Percentiles rank a stretch among this genome's conserved stretches.
Conservation (phyloP, 2,113 vertebrate genomes). For the Anoplopoma fimbria region DNA sequence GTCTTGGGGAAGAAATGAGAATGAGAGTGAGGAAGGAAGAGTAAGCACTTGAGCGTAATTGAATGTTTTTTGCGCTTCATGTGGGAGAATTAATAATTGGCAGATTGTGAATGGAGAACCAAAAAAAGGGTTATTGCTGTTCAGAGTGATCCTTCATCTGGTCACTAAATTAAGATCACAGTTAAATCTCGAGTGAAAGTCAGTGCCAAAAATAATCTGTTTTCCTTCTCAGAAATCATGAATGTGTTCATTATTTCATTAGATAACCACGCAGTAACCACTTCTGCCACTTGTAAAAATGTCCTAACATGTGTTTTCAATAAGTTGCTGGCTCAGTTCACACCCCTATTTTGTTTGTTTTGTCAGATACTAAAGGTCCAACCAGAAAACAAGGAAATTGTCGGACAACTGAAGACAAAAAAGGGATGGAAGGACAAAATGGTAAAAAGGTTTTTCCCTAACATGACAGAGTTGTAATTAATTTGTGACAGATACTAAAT, state of each 20-base stretch:
- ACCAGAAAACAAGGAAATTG: constrained; percentile 57
- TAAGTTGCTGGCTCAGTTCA: background rate
- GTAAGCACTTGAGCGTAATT: constrained; percentile 9
- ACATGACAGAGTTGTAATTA: background rate
- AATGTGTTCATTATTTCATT: constrained; percentile 33
- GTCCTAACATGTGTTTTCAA: constrained; percentile 4
- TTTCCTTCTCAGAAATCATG: constrained; percentile 4
- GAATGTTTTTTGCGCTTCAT: constrained; percentile 28
- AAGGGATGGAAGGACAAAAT: constrained; percentile 87
- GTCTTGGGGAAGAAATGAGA: constrained; percentile 17
- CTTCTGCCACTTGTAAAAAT: constrained; percentile 39
- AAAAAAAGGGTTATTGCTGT: constrained; percentile 27
- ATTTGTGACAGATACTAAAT: constrained; percentile 1
- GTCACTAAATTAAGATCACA: constrained; percentile 36
- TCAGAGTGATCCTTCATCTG: constrained; percentile 24
- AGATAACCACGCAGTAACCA: constrained; percentile 15
- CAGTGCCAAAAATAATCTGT: constrained; percentile 12
- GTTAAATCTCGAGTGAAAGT: constrained; percentile 39
- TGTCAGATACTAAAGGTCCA: constrained; percentile 50
- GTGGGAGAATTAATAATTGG: constrained; percentile 11
- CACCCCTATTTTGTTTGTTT: constrained; percentile 15
- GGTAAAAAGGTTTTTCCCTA: constrained; percentile 81
- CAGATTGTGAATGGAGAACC: constrained; percentile 2
- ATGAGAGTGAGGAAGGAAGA: constrained; percentile 9
- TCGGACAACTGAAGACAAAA: constrained; percentile 18